A percentile compares a stretch with the other conserved stretches of the same genome.
These are phyloP conservation scores for Myripristis jacobus DNA, from an alignment of 2,797 vertebrate species.

Conservation along the genomic window DNA sequence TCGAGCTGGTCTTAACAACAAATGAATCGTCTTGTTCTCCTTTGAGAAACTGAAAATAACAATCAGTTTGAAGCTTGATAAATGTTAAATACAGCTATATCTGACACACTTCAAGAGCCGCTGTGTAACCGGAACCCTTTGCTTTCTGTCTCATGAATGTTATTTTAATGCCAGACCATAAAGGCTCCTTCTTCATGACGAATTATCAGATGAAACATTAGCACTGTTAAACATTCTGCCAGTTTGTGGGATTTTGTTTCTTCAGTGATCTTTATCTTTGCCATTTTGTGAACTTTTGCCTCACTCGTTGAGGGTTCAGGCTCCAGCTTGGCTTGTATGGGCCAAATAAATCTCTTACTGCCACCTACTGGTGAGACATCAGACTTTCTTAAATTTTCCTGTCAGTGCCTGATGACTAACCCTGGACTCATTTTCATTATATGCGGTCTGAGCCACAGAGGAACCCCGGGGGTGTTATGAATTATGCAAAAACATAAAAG, in stretches of 20 bases:
- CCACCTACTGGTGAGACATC: slow-evolving; percentile 65
- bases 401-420: not conserved
- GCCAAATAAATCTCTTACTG: slow-evolving; percentile 42
- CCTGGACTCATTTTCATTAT: not conserved
- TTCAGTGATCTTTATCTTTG: not conserved
- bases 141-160: not conserved
- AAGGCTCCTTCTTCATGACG: not conserved
- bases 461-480: not conserved
- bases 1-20: slow-evolving; percentile 21
- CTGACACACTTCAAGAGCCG: not conserved
- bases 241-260: not conserved
- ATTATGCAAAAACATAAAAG: not conserved
- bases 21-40: not conserved
- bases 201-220: not conserved
- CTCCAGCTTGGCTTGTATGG: not conserved
- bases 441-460: not conserved
- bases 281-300: slow-evolving; percentile 10
- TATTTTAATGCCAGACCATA: not conserved
- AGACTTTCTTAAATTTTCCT: not conserved
- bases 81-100: not conserved
- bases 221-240: not conserved
- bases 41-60: not conserved
- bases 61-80: not conserved
- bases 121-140: not conserved
- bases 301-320: not conserved